These are phyloP conservation scores for Carterocephalus palaemon DNA, from an alignment of 2,888 invertebrate genomes.

Conservation along the genomic window DNA sequence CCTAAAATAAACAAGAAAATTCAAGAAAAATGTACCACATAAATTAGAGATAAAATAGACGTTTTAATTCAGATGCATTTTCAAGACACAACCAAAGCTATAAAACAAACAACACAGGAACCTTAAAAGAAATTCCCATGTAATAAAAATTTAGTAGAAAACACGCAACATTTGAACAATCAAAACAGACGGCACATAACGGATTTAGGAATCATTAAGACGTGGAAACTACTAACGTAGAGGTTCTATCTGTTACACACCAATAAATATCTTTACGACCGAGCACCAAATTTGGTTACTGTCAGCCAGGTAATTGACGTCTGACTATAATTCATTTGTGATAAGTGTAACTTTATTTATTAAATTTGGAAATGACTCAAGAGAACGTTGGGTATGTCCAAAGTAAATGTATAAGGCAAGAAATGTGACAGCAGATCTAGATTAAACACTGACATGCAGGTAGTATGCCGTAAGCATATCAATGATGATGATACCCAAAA, in stretches of 20 bases:
- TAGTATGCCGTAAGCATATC: too few species aligned
- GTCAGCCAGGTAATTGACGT: constrained; percentile 28
- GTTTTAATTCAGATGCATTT: not conserved
- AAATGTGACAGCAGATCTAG: too few species aligned
- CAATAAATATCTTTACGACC: constrained; percentile 60
- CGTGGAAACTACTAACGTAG: constrained; percentile 50
- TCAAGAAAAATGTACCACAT: not conserved
- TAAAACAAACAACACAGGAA: constrained; percentile 5
- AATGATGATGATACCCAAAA: too few species aligned
- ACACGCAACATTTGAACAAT: constrained; percentile 15
- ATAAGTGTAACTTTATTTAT: too few species aligned
- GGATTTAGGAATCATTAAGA: constrained; percentile 34
- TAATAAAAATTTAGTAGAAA: constrained; percentile 10
- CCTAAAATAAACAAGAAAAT: too few species aligned
- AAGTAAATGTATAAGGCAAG: too few species aligned
- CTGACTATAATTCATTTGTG: constrained; percentile 19
- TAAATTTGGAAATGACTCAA: too few species aligned
- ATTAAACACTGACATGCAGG: too few species aligned
- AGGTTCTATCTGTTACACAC: constrained; percentile 53
- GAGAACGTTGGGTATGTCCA: too few species aligned
- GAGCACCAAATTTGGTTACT: constrained; percentile 42
- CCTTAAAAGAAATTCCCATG: not conserved
- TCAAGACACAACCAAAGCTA: constrained; percentile 3
- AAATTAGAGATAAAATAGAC: not conserved
- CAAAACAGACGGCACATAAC: constrained; percentile 34